phyloP scores from a whole-genome alignment of 2,113 vertebrate genomes.

The Phylloscopus trochiloides region DNA sequence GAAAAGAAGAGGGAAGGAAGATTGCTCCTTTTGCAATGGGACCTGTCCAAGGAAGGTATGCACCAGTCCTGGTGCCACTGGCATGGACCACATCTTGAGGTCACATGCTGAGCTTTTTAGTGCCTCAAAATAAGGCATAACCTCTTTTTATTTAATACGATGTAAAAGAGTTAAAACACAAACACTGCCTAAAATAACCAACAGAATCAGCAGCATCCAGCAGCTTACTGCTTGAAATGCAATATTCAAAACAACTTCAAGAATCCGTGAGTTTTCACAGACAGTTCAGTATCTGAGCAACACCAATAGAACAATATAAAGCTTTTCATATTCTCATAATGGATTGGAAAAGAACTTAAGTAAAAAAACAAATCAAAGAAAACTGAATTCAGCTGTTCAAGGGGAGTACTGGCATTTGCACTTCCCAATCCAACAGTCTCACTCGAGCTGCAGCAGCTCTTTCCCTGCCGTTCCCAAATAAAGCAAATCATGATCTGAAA shows the following conservation, averaged over 20 bases:
- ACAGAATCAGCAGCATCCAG: not conserved
- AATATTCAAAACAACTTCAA: not conserved
- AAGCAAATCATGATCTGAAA: not conserved
- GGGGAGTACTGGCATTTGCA: not conserved
- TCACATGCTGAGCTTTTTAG: not conserved
- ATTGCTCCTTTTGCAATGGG: not conserved
- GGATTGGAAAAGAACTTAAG: not conserved
- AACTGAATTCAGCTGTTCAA: not conserved
- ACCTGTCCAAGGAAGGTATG: not conserved
- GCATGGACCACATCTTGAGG: rapidly evolving
- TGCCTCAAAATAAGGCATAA: not conserved
- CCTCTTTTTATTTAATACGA: not conserved
- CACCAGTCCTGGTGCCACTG: not conserved
- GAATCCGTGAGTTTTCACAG: not conserved
- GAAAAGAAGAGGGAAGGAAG: not conserved
- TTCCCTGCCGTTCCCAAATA: not conserved
- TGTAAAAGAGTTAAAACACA: not conserved
- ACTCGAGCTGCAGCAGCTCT: rapidly evolving
- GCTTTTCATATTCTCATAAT: not conserved
- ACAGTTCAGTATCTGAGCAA: not conserved
- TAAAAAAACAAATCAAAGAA: not conserved
- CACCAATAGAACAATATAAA: not conserved
- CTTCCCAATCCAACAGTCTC: not conserved
- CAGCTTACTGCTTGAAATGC: not conserved
- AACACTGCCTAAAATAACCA: not conserved